A percentile compares a stretch with the other conserved stretches of the same genome.
Conservation (phyloP, 2,797 vertebrate species). For the Chelidonichthys spinosus region DNA sequence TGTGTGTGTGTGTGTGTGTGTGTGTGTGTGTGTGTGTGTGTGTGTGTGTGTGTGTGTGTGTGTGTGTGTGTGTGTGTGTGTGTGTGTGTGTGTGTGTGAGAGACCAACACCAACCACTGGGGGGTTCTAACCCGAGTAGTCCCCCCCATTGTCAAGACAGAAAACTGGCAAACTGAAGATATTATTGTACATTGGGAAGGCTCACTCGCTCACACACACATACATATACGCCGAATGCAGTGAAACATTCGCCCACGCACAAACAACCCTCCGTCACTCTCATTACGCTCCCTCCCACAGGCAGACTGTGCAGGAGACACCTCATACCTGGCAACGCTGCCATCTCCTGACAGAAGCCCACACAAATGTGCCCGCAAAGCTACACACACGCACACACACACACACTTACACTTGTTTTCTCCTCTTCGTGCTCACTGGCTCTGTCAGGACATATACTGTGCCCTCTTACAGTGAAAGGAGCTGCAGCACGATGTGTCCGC, state of each 20-base stretch:
- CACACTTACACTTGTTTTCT: conserved; percentile 21
- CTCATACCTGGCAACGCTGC: conserved; percentile 81
- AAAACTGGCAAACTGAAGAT: conserved; percentile 48
- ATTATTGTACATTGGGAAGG: conserved; percentile 50
- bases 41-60: background rate
- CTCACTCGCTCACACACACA: conserved; percentile 10
- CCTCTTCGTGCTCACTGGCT: conserved; percentile 51
- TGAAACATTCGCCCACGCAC: conserved; percentile 75
- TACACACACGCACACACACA: conserved; percentile 33
- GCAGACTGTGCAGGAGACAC: conserved; percentile 77
- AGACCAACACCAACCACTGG: conserved; percentile 20
- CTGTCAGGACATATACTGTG: conserved; percentile 52
- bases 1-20: background rate
- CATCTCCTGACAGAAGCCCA: conserved; percentile 75
- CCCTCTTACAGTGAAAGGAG: conserved; percentile 51
- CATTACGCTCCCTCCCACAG: conserved; percentile 80
- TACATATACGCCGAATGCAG: conserved; percentile 51
- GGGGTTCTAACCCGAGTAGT: conserved; percentile 53
- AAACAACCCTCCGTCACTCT: conserved; percentile 73
- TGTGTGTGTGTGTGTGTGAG: conserved; percentile 28
- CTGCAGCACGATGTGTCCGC: conserved; percentile 24
- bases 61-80: conserved; percentile 6
- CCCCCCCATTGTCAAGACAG: conserved; percentile 50
- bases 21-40: conserved; percentile 19
- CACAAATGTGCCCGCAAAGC: conserved; percentile 54